Conservation (phyloP, 2,888 invertebrate genomes). For the Pantelozetes paolii region DNA sequence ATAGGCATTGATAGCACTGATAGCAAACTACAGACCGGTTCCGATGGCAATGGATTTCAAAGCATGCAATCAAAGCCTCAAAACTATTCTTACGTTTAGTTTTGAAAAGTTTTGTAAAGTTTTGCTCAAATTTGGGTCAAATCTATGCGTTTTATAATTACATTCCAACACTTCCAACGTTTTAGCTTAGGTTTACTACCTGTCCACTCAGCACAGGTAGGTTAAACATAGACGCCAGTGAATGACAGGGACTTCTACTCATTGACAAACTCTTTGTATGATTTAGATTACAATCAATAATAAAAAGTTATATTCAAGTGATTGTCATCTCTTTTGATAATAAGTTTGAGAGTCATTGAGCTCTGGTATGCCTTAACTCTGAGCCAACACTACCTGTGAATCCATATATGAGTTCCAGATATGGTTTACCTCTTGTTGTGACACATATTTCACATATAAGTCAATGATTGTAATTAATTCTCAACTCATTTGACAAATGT, state of each 20-base stretch:
- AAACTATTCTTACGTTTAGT: no score
- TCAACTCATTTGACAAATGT: background rate
- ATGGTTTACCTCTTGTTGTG: background rate
- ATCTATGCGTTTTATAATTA: background rate
- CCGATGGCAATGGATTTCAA: constrained; percentile 14
- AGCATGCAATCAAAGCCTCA: background rate
- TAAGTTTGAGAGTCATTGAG: no score
- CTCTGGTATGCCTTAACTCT: no score
- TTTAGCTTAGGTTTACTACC: background rate
- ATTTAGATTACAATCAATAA: no score
- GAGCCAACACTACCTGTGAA: background rate
- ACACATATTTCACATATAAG: background rate
- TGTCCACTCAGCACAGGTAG: background rate
- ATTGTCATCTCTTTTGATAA: no score
- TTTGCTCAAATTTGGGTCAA: constrained; percentile 1
- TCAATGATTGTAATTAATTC: background rate
- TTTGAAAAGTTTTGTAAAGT: background rate
- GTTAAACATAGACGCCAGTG: no score
- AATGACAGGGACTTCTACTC: no score
- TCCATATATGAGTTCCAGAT: constrained; percentile 12
- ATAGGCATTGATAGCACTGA: background rate
- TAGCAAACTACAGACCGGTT: constrained; percentile 13
- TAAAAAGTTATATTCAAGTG: no score
- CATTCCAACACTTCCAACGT: background rate
- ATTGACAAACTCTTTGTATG: no score